Percentiles rank a stretch among this genome's conserved stretches.
Conservation (phyloP, 2,113 vertebrate species). For the Pseudopodoces humilis region DNA sequence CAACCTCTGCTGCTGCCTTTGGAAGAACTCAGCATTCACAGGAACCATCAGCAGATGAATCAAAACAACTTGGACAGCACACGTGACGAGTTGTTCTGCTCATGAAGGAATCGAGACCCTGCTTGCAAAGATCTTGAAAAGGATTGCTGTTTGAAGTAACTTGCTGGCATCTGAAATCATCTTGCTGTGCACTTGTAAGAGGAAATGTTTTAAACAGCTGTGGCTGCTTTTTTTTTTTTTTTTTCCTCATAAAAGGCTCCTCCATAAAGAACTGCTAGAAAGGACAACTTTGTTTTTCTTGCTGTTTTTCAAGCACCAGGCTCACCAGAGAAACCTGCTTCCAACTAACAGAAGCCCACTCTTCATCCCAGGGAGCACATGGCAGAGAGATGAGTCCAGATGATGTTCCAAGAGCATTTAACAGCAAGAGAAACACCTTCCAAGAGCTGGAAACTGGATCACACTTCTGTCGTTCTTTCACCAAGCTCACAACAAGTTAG, state of each 20-base stretch:
- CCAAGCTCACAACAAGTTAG: neutral
- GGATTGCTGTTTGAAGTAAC: neutral
- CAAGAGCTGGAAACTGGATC: neutral
- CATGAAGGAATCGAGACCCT: neutral
- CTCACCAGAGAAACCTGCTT: neutral
- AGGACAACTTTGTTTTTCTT: neutral
- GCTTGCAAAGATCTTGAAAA: neutral
- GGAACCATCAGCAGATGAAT: accelerated
- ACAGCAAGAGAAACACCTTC: neutral
- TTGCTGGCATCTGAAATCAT: neutral
- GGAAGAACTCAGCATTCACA: neutral
- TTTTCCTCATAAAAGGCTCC: neutral
- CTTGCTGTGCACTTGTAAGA: neutral
- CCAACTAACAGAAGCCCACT: neutral
- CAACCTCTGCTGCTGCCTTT: neutral
- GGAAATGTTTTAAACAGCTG: neutral
- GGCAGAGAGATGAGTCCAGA: neutral
- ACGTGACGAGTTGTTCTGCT: neutral
- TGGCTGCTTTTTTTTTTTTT: neutral
- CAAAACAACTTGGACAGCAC: neutral
- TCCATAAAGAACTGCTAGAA: neutral
- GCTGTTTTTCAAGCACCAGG: neutral
- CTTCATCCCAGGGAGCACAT: neutral
- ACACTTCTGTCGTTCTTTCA: neutral
- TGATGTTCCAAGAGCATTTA: neutral